Evolutionary conservation across 2,113 vertebrate species (phyloP).

Genomic region (Salvelinus alpinus): DNA sequence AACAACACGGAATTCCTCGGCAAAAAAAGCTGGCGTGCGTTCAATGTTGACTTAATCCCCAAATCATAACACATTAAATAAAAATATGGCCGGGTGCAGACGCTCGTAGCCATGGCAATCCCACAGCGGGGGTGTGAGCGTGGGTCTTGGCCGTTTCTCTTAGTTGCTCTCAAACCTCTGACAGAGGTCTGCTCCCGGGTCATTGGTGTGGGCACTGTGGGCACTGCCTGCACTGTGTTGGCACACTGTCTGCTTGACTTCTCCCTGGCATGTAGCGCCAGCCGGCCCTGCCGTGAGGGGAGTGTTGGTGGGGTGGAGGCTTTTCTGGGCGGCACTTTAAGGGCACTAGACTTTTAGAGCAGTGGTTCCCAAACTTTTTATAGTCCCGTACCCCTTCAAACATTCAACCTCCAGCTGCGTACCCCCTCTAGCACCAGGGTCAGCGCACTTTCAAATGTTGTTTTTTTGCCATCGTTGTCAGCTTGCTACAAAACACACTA

Average conservation of each 20-base stretch:
- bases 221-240: background rate
- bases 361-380: no score
- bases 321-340: no score
- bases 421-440: no score
- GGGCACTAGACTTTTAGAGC: no score
- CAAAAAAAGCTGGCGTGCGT: background rate
- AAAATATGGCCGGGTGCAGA: constrained; percentile 1
- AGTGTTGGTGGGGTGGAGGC: no score
- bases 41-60: background rate
- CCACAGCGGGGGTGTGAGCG: background rate
- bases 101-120: background rate
- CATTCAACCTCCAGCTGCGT: no score
- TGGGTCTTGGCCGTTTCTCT: background rate
- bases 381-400: no score
- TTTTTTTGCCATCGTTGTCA: no score
- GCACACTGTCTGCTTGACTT: background rate
- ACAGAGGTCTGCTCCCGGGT: background rate
- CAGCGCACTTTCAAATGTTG: no score
- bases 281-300: no score
- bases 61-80: constrained; percentile 3
- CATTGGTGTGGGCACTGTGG: background rate
- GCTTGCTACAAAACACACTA: no score
- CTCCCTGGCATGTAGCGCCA: background rate
- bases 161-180: constrained; percentile 3
- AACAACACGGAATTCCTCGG: background rate